Evolutionary conservation across 2,797 vertebrate genomes (phyloP), one percentile per base, ranked within the genome.

Genomic region (Euthynnus affinis): DNA sequence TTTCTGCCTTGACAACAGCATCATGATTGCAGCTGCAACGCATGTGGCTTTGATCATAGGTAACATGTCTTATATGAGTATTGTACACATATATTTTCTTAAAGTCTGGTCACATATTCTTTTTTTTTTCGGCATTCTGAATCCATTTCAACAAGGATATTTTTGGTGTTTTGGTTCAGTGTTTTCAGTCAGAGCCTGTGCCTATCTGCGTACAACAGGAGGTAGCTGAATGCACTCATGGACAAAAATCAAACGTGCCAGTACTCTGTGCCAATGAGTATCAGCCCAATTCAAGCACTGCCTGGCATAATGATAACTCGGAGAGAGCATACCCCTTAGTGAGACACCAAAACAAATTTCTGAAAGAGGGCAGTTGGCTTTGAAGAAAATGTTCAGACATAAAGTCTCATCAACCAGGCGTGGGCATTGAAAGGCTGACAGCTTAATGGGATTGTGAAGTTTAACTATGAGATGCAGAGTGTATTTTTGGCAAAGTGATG

Each of bases 391-490:
- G 68, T 3, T 78, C 15, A 17, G 75, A 77, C 8, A 12, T 15
- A 18, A 58, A 70, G 80, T 71, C 44, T 69, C 71, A 61, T 81
- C 63, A 71, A 6, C 23, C 25, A 12, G n/a, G 7, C 34, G 1
- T 0, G 9, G 56, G 48, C 71, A 57, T 0, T n/a, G 67, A 64
- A 8, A 14, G 32, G 17, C 52, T 81, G 88, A 83, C 86, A 78
- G 70, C 71, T 87, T 88, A 82, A 87, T 83, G 82, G 82, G 67
- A 74, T 49, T 74, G 81, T 86, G 82, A 51, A 76, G 58, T 84
- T 85, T 27, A 68, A 76, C 68, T 53, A 17, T 46, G 67, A 79
- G 58, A 84, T 29, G 51, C 60, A 61, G 60, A 70, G 72, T 70
- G 57, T 55, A 61, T 82, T 84, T 79, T 72, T 70, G 72, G 72